phyloP scores from a whole-genome alignment of 1,140 invertebrate genomes.

The Armadillidium nasatum region DNA sequence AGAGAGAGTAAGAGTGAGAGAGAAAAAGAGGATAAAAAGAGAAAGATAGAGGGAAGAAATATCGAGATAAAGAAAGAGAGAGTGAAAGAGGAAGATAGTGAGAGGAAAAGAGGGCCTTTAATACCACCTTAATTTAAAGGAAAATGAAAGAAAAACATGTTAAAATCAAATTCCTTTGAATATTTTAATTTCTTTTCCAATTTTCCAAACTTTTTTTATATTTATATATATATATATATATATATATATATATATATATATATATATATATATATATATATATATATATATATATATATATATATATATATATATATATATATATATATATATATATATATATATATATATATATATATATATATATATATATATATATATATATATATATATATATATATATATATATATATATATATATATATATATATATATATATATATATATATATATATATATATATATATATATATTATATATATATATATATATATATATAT shows the following conservation, averaged over 20 bases:
- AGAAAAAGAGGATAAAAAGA: too few species aligned
- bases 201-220: background rate
- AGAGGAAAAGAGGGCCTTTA: too few species aligned
- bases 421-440: constrained; percentile 15
- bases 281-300: constrained; percentile 11
- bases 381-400: constrained; percentile 11
- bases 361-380: constrained; percentile 13
- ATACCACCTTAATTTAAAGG: too few species aligned
- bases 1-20: too few species aligned
- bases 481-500: constrained; percentile 3
- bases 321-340: constrained; percentile 6
- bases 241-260: constrained; percentile 11
- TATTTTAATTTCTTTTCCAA: too few species aligned
- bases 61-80: too few species aligned
- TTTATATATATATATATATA: constrained; percentile 6
- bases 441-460: constrained; percentile 15
- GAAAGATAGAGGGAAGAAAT: too few species aligned
- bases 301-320: constrained; percentile 11
- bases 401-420: background rate
- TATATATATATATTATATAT: constrained; percentile 7
- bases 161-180: too few species aligned
- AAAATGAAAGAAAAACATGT: too few species aligned
- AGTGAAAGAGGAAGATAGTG: too few species aligned
- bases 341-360: constrained; percentile 7
- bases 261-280: constrained; percentile 11